Percentiles rank a stretch among this genome's conserved stretches.
Conservation (phyloP, 2,113 vertebrate genomes). For the Odocoileus virginianus region DNA sequence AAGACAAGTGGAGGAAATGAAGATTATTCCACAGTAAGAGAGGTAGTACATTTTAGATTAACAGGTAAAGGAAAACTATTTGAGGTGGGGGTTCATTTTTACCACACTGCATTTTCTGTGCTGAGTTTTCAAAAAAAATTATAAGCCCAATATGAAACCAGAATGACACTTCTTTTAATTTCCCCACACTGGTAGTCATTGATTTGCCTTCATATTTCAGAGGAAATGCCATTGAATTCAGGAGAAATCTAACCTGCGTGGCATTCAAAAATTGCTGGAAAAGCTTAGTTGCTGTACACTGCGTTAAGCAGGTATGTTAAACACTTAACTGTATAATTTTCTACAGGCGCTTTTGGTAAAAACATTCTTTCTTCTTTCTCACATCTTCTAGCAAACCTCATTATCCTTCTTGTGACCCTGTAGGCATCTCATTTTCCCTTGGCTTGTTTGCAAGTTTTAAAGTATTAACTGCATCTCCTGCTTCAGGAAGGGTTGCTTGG, state of each 20-base stretch:
- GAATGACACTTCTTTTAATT: constrained; percentile 82
- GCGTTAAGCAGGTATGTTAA: constrained; percentile 78
- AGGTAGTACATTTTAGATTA: constrained; percentile 77
- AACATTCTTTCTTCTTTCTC: constrained; percentile 57
- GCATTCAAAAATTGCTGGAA: constrained; percentile 79
- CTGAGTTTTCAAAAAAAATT: constrained; percentile 71
- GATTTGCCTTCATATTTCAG: constrained; percentile 81
- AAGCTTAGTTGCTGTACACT: constrained; percentile 75
- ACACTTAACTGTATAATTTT: constrained; percentile 81
- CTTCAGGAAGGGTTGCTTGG: constrained; percentile 66
- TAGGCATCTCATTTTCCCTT: constrained; percentile 77
- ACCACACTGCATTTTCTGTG: constrained; percentile 52
- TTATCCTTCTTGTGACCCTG: constrained; percentile 74
- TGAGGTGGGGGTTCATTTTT: constrained; percentile 71
- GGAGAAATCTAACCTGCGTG: constrained; percentile 76
- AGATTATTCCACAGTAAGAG: constrained; percentile 75
- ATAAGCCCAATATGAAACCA: constrained; percentile 77
- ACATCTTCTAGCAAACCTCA: constrained; percentile 74
- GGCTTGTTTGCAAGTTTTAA: constrained; percentile 75
- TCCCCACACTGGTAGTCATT: constrained; percentile 78
- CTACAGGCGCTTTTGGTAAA: constrained; percentile 69
- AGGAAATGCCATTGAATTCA: constrained; percentile 80
- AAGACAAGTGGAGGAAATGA: constrained; percentile 74
- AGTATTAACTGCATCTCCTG: constrained; percentile 75
- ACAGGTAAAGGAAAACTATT: constrained; percentile 78